Conservation (phyloP, 2,888 invertebrate species). For the Ommatoiulus sabulosus region DNA sequence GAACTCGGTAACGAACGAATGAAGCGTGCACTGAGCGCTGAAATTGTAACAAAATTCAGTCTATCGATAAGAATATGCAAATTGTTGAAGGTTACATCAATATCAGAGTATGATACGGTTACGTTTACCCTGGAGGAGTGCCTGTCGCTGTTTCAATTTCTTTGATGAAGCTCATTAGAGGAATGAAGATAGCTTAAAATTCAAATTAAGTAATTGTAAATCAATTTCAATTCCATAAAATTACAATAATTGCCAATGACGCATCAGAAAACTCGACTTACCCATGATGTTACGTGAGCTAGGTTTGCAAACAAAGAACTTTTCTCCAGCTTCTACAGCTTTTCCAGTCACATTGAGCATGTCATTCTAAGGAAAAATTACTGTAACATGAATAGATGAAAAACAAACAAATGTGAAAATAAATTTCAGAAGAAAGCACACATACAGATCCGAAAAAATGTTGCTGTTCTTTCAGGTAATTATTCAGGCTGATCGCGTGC, state of each 20-base stretch:
- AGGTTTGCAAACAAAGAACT: slow-evolving; percentile 77
- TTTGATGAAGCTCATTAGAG: slow-evolving; percentile 83
- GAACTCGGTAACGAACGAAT: slow-evolving; percentile 87
- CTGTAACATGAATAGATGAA: too few species aligned
- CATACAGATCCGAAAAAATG: slow-evolving; percentile 54
- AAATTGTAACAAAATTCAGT: background rate
- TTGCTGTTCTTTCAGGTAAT: slow-evolving; percentile 70
- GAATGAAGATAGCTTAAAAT: slow-evolving; percentile 79
- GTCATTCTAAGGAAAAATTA: slow-evolving; percentile 55
- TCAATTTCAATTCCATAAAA: too few species aligned
- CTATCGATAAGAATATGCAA: background rate
- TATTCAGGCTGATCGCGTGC: slow-evolving; percentile 72
- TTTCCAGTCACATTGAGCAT: slow-evolving; percentile 51
- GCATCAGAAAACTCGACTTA: slow-evolving; percentile 59
- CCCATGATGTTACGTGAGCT: slow-evolving; percentile 71
- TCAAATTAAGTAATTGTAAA: too few species aligned
- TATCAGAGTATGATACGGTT: background rate
- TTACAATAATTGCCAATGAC: too few species aligned
- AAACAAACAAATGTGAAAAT: too few species aligned
- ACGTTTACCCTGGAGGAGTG: slow-evolving; percentile 62
- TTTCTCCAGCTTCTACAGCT: slow-evolving; percentile 68
- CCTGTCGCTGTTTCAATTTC: slow-evolving; percentile 81
- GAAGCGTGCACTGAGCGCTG: slow-evolving; percentile 78
- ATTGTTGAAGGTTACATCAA: background rate
- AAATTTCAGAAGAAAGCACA: background rate